Evolutionary conservation across 23 tunicate species (phyloP).

Genomic region (Corella eumyota): DNA sequence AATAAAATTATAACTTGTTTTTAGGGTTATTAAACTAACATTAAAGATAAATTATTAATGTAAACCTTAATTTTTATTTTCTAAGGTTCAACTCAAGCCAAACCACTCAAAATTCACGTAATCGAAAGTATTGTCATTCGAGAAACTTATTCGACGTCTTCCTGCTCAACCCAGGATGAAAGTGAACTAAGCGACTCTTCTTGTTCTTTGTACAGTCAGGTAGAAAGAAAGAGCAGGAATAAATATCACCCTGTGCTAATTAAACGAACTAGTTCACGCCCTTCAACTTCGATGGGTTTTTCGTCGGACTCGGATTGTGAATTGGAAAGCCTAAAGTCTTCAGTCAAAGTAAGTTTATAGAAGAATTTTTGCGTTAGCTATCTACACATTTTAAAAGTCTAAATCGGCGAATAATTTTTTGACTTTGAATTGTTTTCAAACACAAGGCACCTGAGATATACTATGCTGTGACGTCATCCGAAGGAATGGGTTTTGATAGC

Average conservation of each 20-base stretch:
- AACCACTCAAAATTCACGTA: constrained; percentile 29
- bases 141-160: constrained; percentile 13
- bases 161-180: not conserved
- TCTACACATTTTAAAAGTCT: no score
- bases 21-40: no score
- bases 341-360: constrained; percentile 4
- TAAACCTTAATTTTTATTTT: no score
- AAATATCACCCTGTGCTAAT: constrained; percentile 5
- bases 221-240: not conserved
- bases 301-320: constrained; percentile 5
- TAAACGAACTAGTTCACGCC: constrained; percentile 11
- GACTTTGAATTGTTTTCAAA: not conserved
- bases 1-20: no score
- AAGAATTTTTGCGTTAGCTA: no score
- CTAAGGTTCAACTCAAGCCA: no score
- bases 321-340: constrained; percentile 6
- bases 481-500: not conserved
- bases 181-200: constrained; percentile 4
- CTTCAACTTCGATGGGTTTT: not conserved
- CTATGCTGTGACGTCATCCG: constrained; percentile 13
- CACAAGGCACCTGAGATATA: constrained; percentile 20
- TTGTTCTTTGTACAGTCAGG: not conserved
- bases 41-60: no score
- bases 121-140: constrained; percentile 34
- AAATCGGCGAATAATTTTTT: not conserved